Conservation (phyloP, 2,113 vertebrate species). For the Myrmecobius fasciatus region DNA sequence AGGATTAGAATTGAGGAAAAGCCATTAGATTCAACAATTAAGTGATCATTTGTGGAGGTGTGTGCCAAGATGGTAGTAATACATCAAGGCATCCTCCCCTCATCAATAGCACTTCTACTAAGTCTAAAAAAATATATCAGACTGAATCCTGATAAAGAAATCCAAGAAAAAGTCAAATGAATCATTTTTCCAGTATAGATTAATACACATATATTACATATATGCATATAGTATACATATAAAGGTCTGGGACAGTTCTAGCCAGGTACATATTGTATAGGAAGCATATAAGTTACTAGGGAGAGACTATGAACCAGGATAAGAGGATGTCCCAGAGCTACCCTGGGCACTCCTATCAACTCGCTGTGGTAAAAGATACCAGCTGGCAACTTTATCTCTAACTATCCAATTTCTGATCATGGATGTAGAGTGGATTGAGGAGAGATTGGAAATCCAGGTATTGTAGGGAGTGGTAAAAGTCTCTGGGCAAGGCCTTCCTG, state of each 20-base stretch:
- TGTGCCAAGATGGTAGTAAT: not conserved
- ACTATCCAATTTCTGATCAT: not conserved
- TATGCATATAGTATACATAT: not conserved
- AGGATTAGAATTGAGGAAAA: not conserved
- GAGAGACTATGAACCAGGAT: not conserved
- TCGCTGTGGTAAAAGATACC: not conserved
- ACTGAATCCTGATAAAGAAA: not conserved
- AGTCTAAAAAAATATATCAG: not conserved
- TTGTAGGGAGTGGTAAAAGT: not conserved
- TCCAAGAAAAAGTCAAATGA: not conserved
- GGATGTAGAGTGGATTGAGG: not conserved
- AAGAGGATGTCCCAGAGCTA: not conserved
- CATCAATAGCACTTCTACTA: not conserved
- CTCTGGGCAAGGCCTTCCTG: not conserved
- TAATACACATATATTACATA: too few relatives aligned
- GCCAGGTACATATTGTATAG: not conserved
- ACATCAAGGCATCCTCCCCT: not conserved
- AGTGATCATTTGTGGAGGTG: not conserved
- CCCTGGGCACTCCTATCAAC: not conserved
- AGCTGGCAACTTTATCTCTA: not conserved
- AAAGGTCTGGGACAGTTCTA: not conserved
- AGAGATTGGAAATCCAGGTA: not conserved
- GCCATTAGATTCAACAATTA: not conserved
- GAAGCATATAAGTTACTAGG: not conserved
- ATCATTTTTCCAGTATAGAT: not conserved